Evolutionary conservation across 2,888 invertebrate species (phyloP).

Genomic region (Allygus modestus): DNA sequence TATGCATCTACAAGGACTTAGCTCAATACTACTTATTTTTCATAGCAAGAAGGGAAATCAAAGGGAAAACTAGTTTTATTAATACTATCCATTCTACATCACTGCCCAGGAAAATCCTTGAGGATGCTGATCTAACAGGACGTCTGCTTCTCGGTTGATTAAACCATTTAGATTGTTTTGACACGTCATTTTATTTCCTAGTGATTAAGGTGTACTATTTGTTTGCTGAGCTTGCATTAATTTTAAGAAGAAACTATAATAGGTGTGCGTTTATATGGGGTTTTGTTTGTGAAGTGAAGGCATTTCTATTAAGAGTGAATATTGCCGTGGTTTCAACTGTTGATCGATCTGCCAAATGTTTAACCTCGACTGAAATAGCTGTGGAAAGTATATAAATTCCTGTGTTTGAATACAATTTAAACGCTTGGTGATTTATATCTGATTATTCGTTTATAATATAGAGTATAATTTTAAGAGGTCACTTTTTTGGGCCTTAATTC

Average conservation of each 20-base stretch:
- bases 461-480: not conserved
- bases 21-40: too few relatives aligned
- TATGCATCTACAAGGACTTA: too few relatives aligned
- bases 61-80: not conserved
- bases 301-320: too few relatives aligned
- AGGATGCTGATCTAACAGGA: not conserved
- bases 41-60: too few relatives aligned
- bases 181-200: constrained; percentile 27
- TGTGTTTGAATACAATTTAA: too few relatives aligned
- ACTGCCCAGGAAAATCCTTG: constrained; percentile 20
- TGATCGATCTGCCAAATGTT: constrained; percentile 12
- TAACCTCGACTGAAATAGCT: not conserved
- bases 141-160: constrained; percentile 11
- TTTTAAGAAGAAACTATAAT: not conserved
- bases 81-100: not conserved
- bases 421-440: too few relatives aligned
- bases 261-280: not conserved
- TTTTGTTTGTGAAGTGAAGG: not conserved
- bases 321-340: not conserved
- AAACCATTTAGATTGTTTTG: not conserved
- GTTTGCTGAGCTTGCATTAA: not conserved
- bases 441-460: too few relatives aligned
- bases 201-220: not conserved
- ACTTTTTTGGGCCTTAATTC: not conserved
- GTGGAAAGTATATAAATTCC: too few relatives aligned